Evolutionary conservation across 2,113 vertebrate genomes (phyloP).

Genomic region (Polyodon spathula): DNA sequence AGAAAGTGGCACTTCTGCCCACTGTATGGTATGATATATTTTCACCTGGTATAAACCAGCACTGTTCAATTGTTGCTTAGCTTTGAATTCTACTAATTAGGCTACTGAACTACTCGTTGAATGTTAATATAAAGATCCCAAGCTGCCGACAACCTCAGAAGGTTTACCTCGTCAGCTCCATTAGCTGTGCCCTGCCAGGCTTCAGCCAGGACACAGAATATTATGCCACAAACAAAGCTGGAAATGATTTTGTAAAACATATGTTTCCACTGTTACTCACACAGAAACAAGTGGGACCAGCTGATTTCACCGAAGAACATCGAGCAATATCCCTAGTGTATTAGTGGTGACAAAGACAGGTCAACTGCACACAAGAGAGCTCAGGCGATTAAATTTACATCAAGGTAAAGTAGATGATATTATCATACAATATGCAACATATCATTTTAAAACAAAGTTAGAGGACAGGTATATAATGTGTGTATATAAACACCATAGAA

Average conservation of each 20-base stretch:
- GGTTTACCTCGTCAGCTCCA: background rate
- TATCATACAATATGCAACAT: background rate
- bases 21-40: no score
- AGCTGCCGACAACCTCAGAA: no score
- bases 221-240: background rate
- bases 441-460: background rate
- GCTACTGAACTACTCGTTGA: no score
- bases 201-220: background rate
- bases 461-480: no score
- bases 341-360: background rate
- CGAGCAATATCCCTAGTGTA: background rate
- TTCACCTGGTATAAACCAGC: no score
- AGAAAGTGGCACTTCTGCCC: no score
- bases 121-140: no score
- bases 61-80: no score
- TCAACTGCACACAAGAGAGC: background rate
- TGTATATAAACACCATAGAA: no score
- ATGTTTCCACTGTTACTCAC: background rate
- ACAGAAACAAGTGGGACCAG: background rate
- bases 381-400: background rate
- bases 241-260: slow-evolving; percentile 5
- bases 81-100: no score
- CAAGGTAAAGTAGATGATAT: background rate
- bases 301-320: background rate
- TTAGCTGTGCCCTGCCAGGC: background rate